Evolutionary conservation across 2,113 vertebrate species (phyloP), one percentile per base, ranked within the genome.

Genomic region (Tachysurus fulvidraco): DNA sequence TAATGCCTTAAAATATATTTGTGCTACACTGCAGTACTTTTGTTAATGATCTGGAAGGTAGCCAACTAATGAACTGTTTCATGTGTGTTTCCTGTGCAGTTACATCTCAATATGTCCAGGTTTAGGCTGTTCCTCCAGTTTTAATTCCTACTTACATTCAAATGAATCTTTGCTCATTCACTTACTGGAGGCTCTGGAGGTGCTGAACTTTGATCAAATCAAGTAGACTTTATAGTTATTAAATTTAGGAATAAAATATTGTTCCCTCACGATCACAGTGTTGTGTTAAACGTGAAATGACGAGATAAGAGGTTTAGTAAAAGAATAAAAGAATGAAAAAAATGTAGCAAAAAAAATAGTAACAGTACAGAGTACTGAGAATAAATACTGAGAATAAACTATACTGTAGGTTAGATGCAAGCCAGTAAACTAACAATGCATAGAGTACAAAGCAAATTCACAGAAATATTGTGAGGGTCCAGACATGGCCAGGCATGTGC

Each of bases 151-250:
- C 16, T 21, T 41, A 8, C 30, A 36, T 41, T 2, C 4, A 19
- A 73, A 19, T 71, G 36, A 41, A 71, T 41, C 19, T 36, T 36
- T 21, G 41, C 10, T 44, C 54, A 25, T 0, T 52, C 16, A 17
- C 74, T n/a, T 83, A 25, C 25, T 83, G 81, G 60, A 64, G 60
- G 67, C 25, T 46, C 57, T 64, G 36, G 36, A 36, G 78, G 57
- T 60, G 21, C 79, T 59, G 46, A 52, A 36, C 14, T 41, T 71
- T 41, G 19, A 17, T 69, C 65, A 41, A 36, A 13, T 69, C 65
- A 69, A 36, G 13, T 36, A 28, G 9, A 10, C 25, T 28, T 67
- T 71, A 44, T 71, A 21, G 41, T 46, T 44, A 74, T 74, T 50
- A 7, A 21, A 25, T 36, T 41, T 3, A 73, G 41, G 41, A 73